Base-by-base conservation (phyloP, 2,888 invertebrate species). In the Xylota sylvarum region DNA sequence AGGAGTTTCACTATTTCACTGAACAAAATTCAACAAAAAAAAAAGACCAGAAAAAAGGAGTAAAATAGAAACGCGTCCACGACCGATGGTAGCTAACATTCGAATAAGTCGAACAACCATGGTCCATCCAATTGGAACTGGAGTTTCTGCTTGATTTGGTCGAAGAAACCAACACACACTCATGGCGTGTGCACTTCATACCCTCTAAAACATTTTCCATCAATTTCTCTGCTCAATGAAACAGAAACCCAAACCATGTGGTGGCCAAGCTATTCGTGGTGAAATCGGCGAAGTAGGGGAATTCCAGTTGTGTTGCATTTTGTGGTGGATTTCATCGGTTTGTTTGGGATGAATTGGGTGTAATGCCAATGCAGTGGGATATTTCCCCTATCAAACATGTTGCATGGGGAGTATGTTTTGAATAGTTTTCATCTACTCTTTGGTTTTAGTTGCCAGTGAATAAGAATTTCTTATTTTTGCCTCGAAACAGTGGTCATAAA, bases 21-120 rank as follows among this genome's bases (percentile, higher is more conserved):
- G n/a, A 48, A 62, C 4, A 67, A 52, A 83, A 35, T 23, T 23
- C 32, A 65, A 58, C 17, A 50, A 27, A 80, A 62, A 60, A 73
- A n/a, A n/a, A n/a, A n/a, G n/a, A n/a, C n/a, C n/a, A n/a, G n/a
- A n/a, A n/a, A n/a, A 70, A 43, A 58, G 80, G 79, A 78, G 70
- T 67, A 43, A 88, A 85, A 79, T 43, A 78, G 43, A 89, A 89
- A 89, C 89, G 88, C 89, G 89, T 89, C 89, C 89, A 88, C 90
- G 88, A 88, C 87, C 88, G 87, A 83, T 88, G 89, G 85, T 87
- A 88, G 89, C 88, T 89, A 88, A 88, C 88, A 83, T 88, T 89
- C 89, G 90, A 90, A 89, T 88, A 89, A 89, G 82, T 88, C 87
- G 82, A 86, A 79, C 86, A 84, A 58, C 70, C 65, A 60, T 80